Base-by-base conservation (phyloP, 2,888 invertebrate species). In the Drosophila dives region DNA sequence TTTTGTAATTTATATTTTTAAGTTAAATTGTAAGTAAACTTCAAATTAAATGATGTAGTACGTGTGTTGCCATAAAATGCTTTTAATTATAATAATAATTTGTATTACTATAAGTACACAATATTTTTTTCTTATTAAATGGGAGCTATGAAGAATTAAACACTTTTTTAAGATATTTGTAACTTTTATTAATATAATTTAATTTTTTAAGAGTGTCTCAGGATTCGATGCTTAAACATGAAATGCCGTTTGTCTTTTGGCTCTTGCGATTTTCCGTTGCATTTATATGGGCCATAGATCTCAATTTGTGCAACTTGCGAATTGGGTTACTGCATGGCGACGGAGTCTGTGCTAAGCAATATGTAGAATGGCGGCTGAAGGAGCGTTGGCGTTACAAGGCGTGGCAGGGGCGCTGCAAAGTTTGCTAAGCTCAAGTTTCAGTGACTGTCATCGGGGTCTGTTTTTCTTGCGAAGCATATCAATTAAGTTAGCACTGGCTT, bases 401-500 rank as follows among this genome's bases (percentile, higher is more conserved):
- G 50, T 50, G 58, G 40, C 50, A 48, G 15, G 20, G 40, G 45
- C 12, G 42, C 20, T 12, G 12, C 15, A 65, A 75, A 67, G 71
- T 83, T 83, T 45, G 70, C 67, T 76, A 56, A 65, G 69, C 83
- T 85, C 65, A 80, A 83, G 82, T 85, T 80, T 83, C 83, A 71
- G 65, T 51, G 65, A 48, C 73, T 76, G 64, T 76, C 72, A 58
- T 29, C 75, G 54, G 58, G 36, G 64, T 67, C 66, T 86, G 86
- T 83, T 83, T 71, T 83, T 86, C 78, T 86, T 86, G 75, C 69
- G 20, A 59, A 83, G 86, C 79, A 86, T 86, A 83, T 86, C 81
- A 83, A 83, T 83, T 78, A 86, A 83, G 81, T 78, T 81, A 64
- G 64, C 64, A 56, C 79, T 81, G 75, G 68, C 59, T 81, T 67